Evolutionary conservation across 2,113 vertebrate species (phyloP), one percentile per base, ranked within the genome.

Genomic region (Collichthys lucidus): DNA sequence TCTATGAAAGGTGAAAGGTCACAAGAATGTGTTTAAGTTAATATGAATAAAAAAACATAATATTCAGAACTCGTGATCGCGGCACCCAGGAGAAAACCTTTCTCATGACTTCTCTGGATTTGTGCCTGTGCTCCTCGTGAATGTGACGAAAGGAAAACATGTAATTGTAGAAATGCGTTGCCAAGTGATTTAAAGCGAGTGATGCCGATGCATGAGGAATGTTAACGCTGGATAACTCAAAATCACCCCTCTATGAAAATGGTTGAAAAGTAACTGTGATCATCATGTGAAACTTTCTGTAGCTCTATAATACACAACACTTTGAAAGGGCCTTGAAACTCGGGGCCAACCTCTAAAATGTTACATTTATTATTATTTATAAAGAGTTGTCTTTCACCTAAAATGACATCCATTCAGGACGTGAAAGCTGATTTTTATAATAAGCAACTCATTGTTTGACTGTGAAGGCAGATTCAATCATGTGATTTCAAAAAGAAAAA

Each of bases 181-280:
- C 78, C 44, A 86, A 85, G 8, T 29, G 40, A 75, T 84, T 80
- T 78, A 29, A 56, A 77, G 42, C 62, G 50, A 55, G 71, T 42
- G 40, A 86, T 79, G 47, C n/a, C 75, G 46, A 11, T 35, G 35
- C 35, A 35, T 79, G 70, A 81, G 66, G 35, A 60, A 65, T 15
- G 35, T 65, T 65, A 57, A 76, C 71, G 31, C 66, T 57, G 29
- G 5, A 73, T 78, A 64, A 80, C 20, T 64, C 17, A 35, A 26
- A 8, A 62, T 60, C 31, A 53, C 12, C 50, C 71, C 1, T 31
- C 60, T 59, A 26, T 3, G 4, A 44, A 66, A 17, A 50, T 11
- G 40, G 44, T 47, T 55, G 8, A 70, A 74, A 56, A 74, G 29
- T 22, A 74, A 24, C 26, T 75, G 71, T 56, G 65, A 72, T 61